These are phyloP conservation scores for Porites australiensis DNA, from an alignment of 64 coral and sea anemone genomes.

Conservation along the genomic window DNA sequence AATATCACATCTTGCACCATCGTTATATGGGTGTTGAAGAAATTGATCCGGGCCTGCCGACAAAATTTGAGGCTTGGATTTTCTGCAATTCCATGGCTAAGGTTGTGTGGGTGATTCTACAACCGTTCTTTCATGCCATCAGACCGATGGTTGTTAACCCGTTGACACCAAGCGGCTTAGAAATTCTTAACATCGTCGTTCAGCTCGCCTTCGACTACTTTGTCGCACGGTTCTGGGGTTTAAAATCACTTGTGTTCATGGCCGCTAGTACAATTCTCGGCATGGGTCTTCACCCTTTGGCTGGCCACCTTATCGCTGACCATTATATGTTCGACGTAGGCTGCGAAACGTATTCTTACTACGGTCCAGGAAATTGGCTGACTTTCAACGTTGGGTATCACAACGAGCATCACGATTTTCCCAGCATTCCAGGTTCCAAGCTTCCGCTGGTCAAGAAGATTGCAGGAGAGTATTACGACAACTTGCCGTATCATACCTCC, in stretches of 20 bases:
- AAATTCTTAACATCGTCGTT: slow-evolving; percentile 64
- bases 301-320: slow-evolving; percentile 70
- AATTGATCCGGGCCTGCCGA: slow-evolving; percentile 78
- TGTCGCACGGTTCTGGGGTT: slow-evolving; percentile 54
- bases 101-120: slow-evolving; percentile 56
- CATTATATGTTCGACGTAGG: slow-evolving; percentile 76
- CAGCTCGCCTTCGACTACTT: slow-evolving; percentile 56
- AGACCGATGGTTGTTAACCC: slow-evolving; percentile 70
- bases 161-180: slow-evolving; percentile 42
- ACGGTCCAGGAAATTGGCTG: slow-evolving; percentile 63
- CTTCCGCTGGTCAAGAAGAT: slow-evolving; percentile 63
- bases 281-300: slow-evolving; percentile 53
- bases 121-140: slow-evolving; percentile 65
- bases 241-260: slow-evolving; percentile 69
- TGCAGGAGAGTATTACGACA: slow-evolving; percentile 77
- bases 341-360: slow-evolving; percentile 78
- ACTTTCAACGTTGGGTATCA: slow-evolving; percentile 65
- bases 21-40: slow-evolving; percentile 80
- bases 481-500: slow-evolving; percentile 60
- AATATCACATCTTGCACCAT: slow-evolving; percentile 74
- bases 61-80: slow-evolving; percentile 55
- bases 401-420: slow-evolving; percentile 75
- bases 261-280: slow-evolving; percentile 39
- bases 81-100: slow-evolving; percentile 69
- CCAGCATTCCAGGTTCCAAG: slow-evolving; percentile 65